Percentiles rank a stretch among this genome's conserved stretches.
These are phyloP conservation scores for Lepetodrilus schrolli DNA, from an alignment of 2,888 invertebrate genomes.

Conservation along the genomic window DNA sequence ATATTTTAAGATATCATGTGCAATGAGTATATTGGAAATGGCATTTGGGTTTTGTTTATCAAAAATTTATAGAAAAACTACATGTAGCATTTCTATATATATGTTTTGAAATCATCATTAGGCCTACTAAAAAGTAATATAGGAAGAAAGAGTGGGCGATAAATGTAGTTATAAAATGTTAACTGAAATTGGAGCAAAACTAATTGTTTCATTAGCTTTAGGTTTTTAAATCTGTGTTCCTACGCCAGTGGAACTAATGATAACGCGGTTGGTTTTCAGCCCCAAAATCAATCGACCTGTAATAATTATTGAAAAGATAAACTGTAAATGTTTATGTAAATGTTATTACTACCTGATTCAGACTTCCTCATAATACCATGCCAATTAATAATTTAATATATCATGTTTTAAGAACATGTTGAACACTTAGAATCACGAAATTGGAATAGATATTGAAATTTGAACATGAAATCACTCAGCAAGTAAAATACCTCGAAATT, in stretches of 20 bases:
- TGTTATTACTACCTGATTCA: neutral
- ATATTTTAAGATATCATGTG: too few species aligned
- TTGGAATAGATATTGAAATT: neutral
- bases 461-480: neutral
- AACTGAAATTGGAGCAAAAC: neutral
- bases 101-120: too few species aligned
- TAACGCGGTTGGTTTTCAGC: neutral
- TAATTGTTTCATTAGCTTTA: neutral
- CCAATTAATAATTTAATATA: neutral
- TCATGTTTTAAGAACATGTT: neutral
- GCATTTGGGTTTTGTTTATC: too few species aligned
- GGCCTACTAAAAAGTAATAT: too few species aligned
- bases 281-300: neutral
- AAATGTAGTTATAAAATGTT: neutral
- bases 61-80: too few species aligned
- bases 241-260: neutral
- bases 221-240: neutral
- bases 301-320: neutral
- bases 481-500: slow-evolving; percentile 3
- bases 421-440: slow-evolving; percentile 1
- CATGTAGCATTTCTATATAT: too few species aligned
- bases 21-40: too few species aligned
- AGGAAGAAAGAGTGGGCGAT: too few species aligned
- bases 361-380: neutral
- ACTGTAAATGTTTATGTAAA: neutral